Evolutionary conservation across 2,113 vertebrate genomes (phyloP), one percentile per base, ranked within the genome.

Genomic region (Trinectes maculatus): DNA sequence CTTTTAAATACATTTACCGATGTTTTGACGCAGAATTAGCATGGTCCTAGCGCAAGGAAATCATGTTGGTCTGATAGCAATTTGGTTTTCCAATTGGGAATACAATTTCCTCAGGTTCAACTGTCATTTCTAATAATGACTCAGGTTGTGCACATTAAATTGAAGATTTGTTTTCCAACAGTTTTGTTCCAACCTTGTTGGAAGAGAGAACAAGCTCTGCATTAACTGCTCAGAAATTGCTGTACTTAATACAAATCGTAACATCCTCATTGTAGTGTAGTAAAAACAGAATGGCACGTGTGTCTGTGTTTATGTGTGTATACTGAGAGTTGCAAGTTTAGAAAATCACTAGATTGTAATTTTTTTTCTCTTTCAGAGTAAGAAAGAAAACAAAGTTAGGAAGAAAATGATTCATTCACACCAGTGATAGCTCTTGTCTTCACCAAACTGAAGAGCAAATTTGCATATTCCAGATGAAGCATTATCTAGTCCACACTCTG

Each of bases 91-190:
- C 96, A 98, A 97, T 98, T 96, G 95, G 93, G 95, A 93, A 94
- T 96, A 98, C 97, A 97, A 98, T 98, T 98, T 98, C 96, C 96
- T 98, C 95, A 96, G 95, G 95, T 97, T 95, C 94, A 90, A 91
- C 96, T 98, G 98, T 98, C 97, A 96, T 98, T 98, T 96, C 95
- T 96, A 96, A 98, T 97, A 96, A 97, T 93, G 93, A 94, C 92
- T 93, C 93, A 92, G 95, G 94, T 94, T 96, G 66, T 94, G 85
- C 94, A 90, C 83, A 88, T 93, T 93, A 96, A 96, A 98, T 95
- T 95, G 95, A 92, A 95, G 94, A 94, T 94, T 94, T 92, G 94
- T 77, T 64, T 59, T 43, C 33, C 25, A 56, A 40, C 43, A 52
- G 49, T 69, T 73, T 64, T 79, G 49, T 75, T 9, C 52, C 51